Base-by-base conservation (phyloP, 2,888 invertebrate genomes). In the Drosophila yooni region DNA sequence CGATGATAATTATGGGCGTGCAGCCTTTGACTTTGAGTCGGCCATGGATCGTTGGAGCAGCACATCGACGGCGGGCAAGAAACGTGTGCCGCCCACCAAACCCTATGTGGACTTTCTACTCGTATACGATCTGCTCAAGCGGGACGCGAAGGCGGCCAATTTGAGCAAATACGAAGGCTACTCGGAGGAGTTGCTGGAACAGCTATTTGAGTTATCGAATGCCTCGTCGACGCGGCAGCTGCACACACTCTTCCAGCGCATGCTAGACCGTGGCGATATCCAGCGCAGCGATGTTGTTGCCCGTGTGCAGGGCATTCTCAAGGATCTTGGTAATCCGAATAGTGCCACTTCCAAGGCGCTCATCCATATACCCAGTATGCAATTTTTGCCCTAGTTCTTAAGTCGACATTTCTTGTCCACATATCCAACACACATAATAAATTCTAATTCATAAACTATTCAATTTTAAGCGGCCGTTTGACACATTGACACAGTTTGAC, bases 31-130 rank as follows among this genome's bases (percentile, higher is more conserved):
- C 62, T 72, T 75, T 11, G 92, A 91, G 34, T 79, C 89, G 3
- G 83, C 90, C 3, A 89, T 92, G 90, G 92, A 92, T 78, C 91
- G 91, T 33, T 92, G 92, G 92, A 89, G 92, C 31, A 82, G 79
- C 59, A 77, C 87, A 7, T 91, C 92, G n/a, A 90, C 91, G 38
- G 92, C 93, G 1, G 93, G 93, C 5, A 93, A 92, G 51, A 93
- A 93, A 79, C 90, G 93, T 11, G 88, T 91, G 31, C 93, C 93
- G 18, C 92, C 93, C 38, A 93, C 93, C 0, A 93, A 93, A 60
- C 91, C 93, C 1, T 93, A 93, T 78, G 93, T 93, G 1, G 93
- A 93, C 54, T 93, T 93, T 61, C 76, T 93, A 43, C 88, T 93
- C 56, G 88, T 93, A 29, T 93, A 93, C 60, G 93, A 93, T 83